phyloP scores from a whole-genome alignment of 2,113 vertebrate species.

The Pteronura brasiliensis region DNA sequence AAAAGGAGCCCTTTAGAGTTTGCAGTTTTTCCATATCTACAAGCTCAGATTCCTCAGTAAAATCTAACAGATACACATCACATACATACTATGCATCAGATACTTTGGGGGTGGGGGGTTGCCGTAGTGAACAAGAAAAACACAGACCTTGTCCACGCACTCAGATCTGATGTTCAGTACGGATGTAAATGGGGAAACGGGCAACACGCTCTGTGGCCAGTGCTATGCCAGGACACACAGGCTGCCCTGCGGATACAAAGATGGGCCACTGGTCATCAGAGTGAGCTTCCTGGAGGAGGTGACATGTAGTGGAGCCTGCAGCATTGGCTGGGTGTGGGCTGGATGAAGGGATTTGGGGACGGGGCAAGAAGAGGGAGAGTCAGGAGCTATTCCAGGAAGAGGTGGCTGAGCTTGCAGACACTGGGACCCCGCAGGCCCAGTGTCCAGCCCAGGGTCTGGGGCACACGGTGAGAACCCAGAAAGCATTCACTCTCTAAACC shows the following conservation, averaged over 20 bases:
- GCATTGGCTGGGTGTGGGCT: neutral
- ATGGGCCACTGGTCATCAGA: neutral
- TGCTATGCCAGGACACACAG: neutral
- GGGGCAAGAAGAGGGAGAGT: neutral
- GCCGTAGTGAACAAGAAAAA: neutral
- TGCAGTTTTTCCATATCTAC: rapidly evolving
- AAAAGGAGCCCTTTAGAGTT: neutral
- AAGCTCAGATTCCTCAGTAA: neutral
- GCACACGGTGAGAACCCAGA: neutral
- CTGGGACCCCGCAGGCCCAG: rapidly evolving
- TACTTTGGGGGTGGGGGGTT: neutral
- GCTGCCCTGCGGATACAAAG: neutral
- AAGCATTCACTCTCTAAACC: neutral
- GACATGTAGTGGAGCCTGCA: neutral
- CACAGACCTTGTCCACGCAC: neutral
- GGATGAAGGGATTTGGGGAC: neutral
- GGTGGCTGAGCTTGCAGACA: neutral
- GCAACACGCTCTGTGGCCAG: rapidly evolving
- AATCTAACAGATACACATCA: no score
- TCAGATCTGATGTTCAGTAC: neutral
- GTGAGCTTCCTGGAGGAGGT: neutral
- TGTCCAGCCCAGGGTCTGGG: neutral
- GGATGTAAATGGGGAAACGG: neutral
- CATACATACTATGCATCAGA: neutral
- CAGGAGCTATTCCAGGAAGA: neutral